phyloP scores from a whole-genome alignment of 37 sponge, comb jelly and placozoan genomes.

The Hexactinellida sp. region DNA sequence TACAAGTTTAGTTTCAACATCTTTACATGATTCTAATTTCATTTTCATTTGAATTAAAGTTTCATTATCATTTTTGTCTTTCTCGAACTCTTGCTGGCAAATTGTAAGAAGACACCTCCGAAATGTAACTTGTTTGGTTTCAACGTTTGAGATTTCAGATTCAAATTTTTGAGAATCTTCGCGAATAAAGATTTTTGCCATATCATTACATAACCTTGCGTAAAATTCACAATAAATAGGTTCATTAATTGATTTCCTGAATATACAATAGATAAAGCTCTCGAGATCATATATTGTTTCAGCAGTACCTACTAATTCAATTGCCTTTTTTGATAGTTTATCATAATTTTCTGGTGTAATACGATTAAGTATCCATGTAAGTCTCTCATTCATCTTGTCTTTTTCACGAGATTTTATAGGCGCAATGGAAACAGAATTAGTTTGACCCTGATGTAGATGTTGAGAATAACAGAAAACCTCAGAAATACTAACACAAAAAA shows the following conservation, averaged over 20 bases:
- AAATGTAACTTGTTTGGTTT: neutral
- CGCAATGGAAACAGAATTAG: neutral
- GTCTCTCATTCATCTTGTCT: neutral
- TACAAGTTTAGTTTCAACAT: neutral
- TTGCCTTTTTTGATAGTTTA: neutral
- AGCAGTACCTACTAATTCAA: neutral
- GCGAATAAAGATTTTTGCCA: neutral
- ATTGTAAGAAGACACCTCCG: neutral
- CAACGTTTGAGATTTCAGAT: neutral
- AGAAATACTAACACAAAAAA: neutral
- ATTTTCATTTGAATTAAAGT: neutral
- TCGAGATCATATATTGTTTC: neutral
- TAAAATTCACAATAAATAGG: slow-evolving; percentile 13
- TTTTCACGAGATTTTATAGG: neutral
- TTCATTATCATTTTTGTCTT: slow-evolving; percentile 14
- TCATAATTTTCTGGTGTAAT: slow-evolving; percentile 15
- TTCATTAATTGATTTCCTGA: neutral
- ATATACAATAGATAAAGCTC: neutral
- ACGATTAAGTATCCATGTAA: neutral
- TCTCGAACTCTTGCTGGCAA: neutral
- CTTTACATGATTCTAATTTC: neutral
- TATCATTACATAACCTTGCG: neutral
- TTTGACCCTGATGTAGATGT: neutral
- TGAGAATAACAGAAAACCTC: neutral
- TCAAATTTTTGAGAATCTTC: neutral